These are phyloP conservation scores for Coccyzus lansbergi DNA, from an alignment of 2,797 vertebrate species.

Conservation along the genomic window DNA sequence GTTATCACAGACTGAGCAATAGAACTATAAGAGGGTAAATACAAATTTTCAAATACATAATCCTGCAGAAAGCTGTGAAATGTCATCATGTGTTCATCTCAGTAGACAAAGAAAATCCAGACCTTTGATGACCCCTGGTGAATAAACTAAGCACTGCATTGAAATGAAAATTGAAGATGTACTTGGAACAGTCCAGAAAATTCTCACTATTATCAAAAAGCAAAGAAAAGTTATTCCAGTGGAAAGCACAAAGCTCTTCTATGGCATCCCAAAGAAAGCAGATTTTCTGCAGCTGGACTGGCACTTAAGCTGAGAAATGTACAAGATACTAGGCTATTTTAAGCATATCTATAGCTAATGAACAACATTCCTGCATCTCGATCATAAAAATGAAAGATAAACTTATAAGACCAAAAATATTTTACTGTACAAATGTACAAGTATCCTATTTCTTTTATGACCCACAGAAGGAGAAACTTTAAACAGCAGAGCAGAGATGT, in stretches of 20 bases:
- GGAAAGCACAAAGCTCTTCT: not conserved
- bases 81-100: not conserved
- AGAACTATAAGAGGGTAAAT: not conserved
- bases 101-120: conserved; percentile 80
- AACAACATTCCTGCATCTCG: not conserved
- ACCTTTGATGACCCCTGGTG: conserved; percentile 88
- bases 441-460: not conserved
- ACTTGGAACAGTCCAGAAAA: not conserved
- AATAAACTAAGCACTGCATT: conserved; percentile 85
- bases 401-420: not conserved
- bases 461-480: not conserved
- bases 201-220: not conserved
- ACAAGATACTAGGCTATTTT: not conserved
- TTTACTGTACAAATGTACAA: not conserved
- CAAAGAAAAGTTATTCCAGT: not conserved
- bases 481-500: not conserved
- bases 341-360: not conserved
- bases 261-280: not conserved
- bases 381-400: not conserved
- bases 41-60: not conserved
- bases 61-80: conserved; percentile 13
- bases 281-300: not conserved
- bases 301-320: not conserved
- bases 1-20: not conserved
- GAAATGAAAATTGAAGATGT: conserved; percentile 37